Evolutionary conservation across 2,113 vertebrate genomes (phyloP).

Genomic region (Astur gentilis): DNA sequence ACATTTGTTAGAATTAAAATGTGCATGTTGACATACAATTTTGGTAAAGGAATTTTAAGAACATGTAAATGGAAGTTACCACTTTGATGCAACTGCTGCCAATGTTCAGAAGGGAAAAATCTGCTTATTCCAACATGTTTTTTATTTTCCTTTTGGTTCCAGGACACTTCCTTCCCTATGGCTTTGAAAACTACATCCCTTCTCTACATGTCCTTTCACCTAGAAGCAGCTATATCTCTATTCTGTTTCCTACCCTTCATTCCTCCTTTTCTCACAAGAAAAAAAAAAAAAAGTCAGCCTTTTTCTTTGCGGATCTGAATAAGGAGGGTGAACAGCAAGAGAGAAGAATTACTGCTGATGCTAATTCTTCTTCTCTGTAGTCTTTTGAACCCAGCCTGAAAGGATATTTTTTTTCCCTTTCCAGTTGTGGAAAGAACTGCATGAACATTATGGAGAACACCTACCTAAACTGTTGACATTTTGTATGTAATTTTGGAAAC

Average conservation of each 20-base stretch:
- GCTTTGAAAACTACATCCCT: neutral
- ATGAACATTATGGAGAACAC: neutral
- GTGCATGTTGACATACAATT: neutral
- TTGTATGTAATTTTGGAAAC: neutral
- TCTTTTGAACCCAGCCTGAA: neutral
- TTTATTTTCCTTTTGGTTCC: neutral
- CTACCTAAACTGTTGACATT: neutral
- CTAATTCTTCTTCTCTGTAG: neutral
- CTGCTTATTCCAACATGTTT: neutral
- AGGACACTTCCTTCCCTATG: neutral
- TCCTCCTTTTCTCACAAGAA: neutral
- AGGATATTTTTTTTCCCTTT: neutral
- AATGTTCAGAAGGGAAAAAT: neutral
- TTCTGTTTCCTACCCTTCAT: rapidly evolving
- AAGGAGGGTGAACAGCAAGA: neutral
- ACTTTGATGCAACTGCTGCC: neutral
- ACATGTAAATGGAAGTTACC: neutral
- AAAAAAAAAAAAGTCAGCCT: neutral
- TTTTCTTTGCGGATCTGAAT: neutral
- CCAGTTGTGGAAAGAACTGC: neutral
- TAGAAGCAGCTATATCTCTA: neutral
- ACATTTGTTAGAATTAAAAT: neutral
- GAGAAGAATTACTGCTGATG: neutral
- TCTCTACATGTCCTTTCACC: neutral
- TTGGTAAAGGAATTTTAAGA: neutral